Base-by-base conservation (phyloP, 2,888 invertebrate genomes). In the Cepaea hortensis region DNA sequence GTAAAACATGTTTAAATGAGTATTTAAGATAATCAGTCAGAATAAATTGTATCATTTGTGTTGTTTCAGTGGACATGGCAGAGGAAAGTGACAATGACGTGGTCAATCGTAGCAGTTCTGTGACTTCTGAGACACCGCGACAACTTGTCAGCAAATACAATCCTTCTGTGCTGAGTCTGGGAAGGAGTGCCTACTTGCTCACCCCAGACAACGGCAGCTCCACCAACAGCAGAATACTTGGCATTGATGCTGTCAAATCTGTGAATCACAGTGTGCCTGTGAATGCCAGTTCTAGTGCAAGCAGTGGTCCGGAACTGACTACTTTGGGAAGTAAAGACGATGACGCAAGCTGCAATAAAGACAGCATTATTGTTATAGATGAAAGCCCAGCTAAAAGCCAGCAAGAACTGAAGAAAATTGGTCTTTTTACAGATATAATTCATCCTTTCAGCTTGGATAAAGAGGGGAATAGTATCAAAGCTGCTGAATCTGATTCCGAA, bases 331-430 rank as follows among this genome's bases (percentile, higher is more conserved):
- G 9, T 13, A 55, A 55, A 23, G 46, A 70, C 1, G n/a, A 81
- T 3, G 0, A 13, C 20, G 13, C 11, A 20, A 50, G 46, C 48
- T 13, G n/a, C 11, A 11, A 18, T 35, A 46, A 20, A n/a, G 23
- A 23, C 4, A 73, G 68, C 62, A 50, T 85, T 13, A 61, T 81
- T 65, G 20, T 68, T n/a, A 62, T 85, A n/a, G 85, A 85, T n/a
- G 85, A 75, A 73, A 85, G 85, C 46, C 81, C 85, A 48, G 76
- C 65, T 18, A 85, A 85, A 61, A 55, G 82, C 35, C 82, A 61
- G 23, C 20, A 11, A 73, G 61, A 82, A 18, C 82, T 4, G 23
- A 3, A 13, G 55, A 15, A 61, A 73, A 13, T 3, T 55, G 2
- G 15, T 20, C 72, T 23, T n/a, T n/a, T 35, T 46, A 62, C 13